Base-by-base conservation (phyloP, 2,797 vertebrate genomes). In the Sparidentex hasta region DNA sequence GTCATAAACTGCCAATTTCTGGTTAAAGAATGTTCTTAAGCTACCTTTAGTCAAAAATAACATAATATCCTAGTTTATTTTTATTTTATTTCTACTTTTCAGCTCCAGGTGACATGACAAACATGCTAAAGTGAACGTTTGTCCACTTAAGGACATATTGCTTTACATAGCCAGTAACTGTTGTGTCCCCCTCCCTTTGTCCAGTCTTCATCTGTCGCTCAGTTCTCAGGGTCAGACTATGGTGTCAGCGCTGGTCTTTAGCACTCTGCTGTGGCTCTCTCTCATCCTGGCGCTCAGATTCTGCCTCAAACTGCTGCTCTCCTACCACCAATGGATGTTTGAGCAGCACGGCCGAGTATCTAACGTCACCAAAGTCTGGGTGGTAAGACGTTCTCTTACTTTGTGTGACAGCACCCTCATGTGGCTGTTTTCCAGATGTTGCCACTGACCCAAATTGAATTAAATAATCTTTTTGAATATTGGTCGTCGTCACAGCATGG, bases 281-380 rank as follows among this genome's bases (percentile, higher is more conserved):
- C 92, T 97, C 73, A 95, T 97, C 89, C 93, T 96, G 21, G 93
- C 95, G 0, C 96, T 97, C 57, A 91, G 96, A 2, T 92, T 96
- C 85, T 96, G 95, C 65, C 94, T 97, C 57, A 95, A 95, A 78
- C 87, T 95, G 74, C 93, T 97, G 11, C 93, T 97, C 44, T 96
- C 96, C 50, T 97, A 97, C 82, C 96, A 97, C 46, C 95, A 92
- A 51, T 97, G 97, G 97, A 96, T 97, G 89, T 95, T 95, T 0
- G 96, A 97, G 76, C 93, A 95, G 74, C 95, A 95, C 2, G 96
- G 96, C 29, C 84, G 87, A 18, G 77, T 96, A 50, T 96, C 96
- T 51, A 93, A 93, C 23, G 92, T 92, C 84, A 97, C 96, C 27
- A 96, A 96, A 93, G 85, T 96, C 89, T 97, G 97, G 97, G 92